Evolutionary conservation across 2,888 invertebrate species (phyloP), one percentile per base, ranked within the genome.

Genomic region (Merodon equestris): DNA sequence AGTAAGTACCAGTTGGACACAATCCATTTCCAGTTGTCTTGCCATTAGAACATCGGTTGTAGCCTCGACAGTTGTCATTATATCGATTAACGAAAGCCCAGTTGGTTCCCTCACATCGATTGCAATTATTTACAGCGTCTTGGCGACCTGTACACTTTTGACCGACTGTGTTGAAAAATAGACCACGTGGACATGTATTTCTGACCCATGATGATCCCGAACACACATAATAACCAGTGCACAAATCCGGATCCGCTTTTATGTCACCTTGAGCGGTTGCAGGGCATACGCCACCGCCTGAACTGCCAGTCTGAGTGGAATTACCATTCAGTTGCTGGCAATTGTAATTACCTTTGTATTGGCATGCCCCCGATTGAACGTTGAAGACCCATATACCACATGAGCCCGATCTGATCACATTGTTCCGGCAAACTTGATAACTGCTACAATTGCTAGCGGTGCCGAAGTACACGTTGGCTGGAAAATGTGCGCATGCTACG

Each of bases 41-140:
- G 0, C 85, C 84, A 47, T 83, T 74, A 0, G 53, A 5, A 51
- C 85, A 85, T 9, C 56, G 71, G 9, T 81, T 51, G 57, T 85
- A 85, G 2, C 83, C 83, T 7, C 14, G 68, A 60, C 84, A 84
- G 36, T 42, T 50, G 12, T 54, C 56, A 1, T 82, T 82, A 27
- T 81, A 84, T 17, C 45, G 34, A 48, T 85, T 85, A 13, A 84
- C 85, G 27, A 85, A 85, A 5, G 34, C 4, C 4, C 19, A 7
- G 1, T 45, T 70, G 34, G 81, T 82, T 19, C 84, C 84, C 9
- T 77, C 47, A 40, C 85, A 85, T 4, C 85, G 85, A 76, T 85
- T 83, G 44, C 85, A 85, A 40, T 83, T 9, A 36, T 84, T 85
- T 5, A 77, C 66, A 2, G 85, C 85, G 9, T 73, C 14, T 51